Base-by-base conservation (phyloP, 2,113 vertebrate genomes). In the Tetrax tetrax region DNA sequence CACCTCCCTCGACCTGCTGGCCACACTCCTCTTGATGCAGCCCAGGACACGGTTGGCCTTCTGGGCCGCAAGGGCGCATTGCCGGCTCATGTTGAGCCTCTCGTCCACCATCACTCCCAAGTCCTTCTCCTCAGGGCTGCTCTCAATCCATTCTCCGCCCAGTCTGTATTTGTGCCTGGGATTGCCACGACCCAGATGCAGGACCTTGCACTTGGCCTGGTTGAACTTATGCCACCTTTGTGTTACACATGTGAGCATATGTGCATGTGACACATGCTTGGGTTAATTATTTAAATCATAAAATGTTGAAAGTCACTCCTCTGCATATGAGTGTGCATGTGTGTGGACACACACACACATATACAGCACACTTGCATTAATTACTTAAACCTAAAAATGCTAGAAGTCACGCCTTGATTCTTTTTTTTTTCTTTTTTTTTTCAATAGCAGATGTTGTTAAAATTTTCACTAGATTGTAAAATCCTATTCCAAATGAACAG, bases 401-500 rank as follows among this genome's bases (percentile, higher is more conserved):
- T 95, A 31, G 57, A 87, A 95, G 51, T 85, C 54, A 83, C 0
- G 56, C 59, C 59, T 92, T 83, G 74, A 35, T 77, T 91, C 15
- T 89, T 88, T 95, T 89, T 91, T 63, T 87, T 9, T 53, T 38
- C n/a, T 61, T 31, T 74, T 37, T 79, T 64, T 93, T 91, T 72
- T 29, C 43, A 72, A 76, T 83, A 31, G 59, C 35, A 48, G 47
- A 53, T 37, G 61, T 81, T 84, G 61, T 90, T 90, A 88, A 83
- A 90, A 87, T 90, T 94, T 83, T 47, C 88, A 93, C 72, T 78
- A 93, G 64, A 83, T 38, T 92, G 37, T 89, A 76, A 96, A 81
- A 60, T 90, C 64, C 81, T 41, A 41, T 90, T 79, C 68, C 65
- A 82, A 53, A 79, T 69, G 65, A 87, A 33, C 23, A 19, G 22